Evolutionary conservation across 2,888 invertebrate genomes (phyloP).

Genomic region (Drosophila ustulata): DNA sequence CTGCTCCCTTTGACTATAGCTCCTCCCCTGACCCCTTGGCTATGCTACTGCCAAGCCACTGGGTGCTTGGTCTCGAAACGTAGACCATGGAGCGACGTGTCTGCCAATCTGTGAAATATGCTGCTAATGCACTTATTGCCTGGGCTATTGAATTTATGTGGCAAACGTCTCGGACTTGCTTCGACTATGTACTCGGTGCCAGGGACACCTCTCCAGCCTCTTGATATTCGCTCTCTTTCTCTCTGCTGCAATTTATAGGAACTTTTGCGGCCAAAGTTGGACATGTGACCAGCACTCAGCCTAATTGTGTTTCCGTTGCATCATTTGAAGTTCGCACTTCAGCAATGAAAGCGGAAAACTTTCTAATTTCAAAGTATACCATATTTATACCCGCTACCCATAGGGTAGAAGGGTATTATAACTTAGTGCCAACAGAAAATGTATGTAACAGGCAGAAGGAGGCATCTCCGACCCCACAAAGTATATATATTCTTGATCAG

Average conservation of each 20-base stretch:
- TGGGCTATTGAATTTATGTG: constrained; percentile 75
- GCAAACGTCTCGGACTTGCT: constrained; percentile 53
- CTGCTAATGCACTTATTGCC: constrained; percentile 80
- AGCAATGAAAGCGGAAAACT: constrained; percentile 5
- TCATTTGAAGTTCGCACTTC: constrained; percentile 33
- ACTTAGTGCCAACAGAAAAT: too few species aligned
- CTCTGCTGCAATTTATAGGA: constrained; percentile 48
- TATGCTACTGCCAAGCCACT: background rate
- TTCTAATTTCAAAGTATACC: constrained; percentile 9
- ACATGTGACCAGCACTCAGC: constrained; percentile 62
- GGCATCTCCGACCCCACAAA: too few species aligned
- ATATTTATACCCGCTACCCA: too few species aligned
- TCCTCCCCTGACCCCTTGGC: background rate
- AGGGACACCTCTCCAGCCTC: constrained; percentile 3
- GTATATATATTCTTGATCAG: too few species aligned
- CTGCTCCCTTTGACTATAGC: constrained; percentile 1
- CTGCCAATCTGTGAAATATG: constrained; percentile 80
- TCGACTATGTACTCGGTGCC: background rate
- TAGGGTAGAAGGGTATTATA: too few species aligned
- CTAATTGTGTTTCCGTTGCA: constrained; percentile 63
- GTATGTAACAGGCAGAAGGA: too few species aligned
- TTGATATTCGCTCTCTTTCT: constrained; percentile 1
- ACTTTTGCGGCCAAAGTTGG: constrained; percentile 46
- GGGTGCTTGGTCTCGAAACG: constrained; percentile 36
- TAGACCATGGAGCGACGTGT: constrained; percentile 69